phyloP scores from a whole-genome alignment of 1,140 invertebrate genomes.

The Schlechtendalia chinensis region DNA sequence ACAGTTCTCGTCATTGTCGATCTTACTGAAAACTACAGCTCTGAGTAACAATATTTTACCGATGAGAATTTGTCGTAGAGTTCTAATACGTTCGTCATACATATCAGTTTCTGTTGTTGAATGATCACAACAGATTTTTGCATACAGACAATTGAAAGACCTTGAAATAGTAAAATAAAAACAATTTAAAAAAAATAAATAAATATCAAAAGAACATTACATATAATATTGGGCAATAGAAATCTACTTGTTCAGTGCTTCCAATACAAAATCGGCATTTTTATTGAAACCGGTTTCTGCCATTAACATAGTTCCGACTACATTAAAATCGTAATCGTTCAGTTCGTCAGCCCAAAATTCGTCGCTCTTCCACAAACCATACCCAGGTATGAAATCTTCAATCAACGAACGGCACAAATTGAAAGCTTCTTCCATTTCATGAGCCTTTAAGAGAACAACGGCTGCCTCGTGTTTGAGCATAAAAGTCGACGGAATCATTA shows the following conservation, averaged over 20 bases:
- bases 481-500: conserved; percentile 33
- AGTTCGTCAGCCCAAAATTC: conserved; percentile 42
- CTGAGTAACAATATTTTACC: conserved; percentile 43
- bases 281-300: conserved; percentile 21
- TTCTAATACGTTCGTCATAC: background rate
- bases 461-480: conserved; percentile 20
- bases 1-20: conserved; percentile 11
- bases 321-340: conserved; percentile 37
- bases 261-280: conserved; percentile 32
- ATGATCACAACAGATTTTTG: background rate
- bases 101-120: background rate
- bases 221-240: background rate
- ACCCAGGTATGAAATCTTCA: conserved; percentile 24
- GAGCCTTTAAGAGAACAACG: conserved; percentile 39
- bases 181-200: too few relatives aligned
- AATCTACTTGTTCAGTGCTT: conserved; percentile 33
- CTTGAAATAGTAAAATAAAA: background rate
- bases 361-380: conserved; percentile 13
- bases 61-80: conserved; percentile 5
- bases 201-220: background rate
- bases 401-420: background rate
- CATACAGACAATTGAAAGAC: conserved; percentile 36
- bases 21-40: conserved; percentile 27
- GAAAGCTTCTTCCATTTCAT: conserved; percentile 14
- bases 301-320: conserved; percentile 29